Base-by-base conservation (phyloP, 2,113 vertebrate genomes). In the Triplophysa dalaica region DNA sequence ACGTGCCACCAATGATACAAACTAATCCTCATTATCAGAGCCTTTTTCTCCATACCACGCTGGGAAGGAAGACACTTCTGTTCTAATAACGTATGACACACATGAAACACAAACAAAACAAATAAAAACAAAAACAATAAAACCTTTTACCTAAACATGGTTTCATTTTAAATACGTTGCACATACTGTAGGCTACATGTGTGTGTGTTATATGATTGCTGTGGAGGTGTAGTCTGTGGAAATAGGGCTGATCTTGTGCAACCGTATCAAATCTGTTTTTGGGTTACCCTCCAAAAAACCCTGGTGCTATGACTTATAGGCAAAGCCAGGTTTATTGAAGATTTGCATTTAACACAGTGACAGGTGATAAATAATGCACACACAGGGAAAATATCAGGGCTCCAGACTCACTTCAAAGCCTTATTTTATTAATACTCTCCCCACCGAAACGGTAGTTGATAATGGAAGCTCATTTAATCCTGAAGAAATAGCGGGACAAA, bases 401-500 rank as follows among this genome's bases (percentile, higher is more conserved):
- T 75, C 56, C 48, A 69, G 58, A 79, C 63, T 75, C 67, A 50
- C 24, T 62, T 56, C 8, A 14, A 43, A 68, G 45, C 29, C 26
- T 70, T 66, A 69, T 85, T 87, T 79, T 76, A 81, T 81, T 79
- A 70, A 61, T 76, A 58, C 45, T 45, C 69, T 70, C 63, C 16
- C 66, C 24, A 62, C 60, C 54, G 66, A 79, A 72, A 74, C 38
- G 43, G 26, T 79, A 77, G 68, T 81, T 79, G 76, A 84, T 84
- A 70, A 83, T 81, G 69, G 73, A 82, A 82, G 72, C 78, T 78
- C 45, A 79, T 87, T 81, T 83, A 82, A 83, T 87, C 80, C 76
- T 63, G 69, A 73, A 80, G 77, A 75, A 82, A 82, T 76, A 67
- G 61, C 22, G 33, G 70, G 81, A 86, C 77, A 70, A 78, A 78